phyloP scores from a whole-genome alignment of 2,797 vertebrate genomes.

The Chloroceryle amazona region DNA sequence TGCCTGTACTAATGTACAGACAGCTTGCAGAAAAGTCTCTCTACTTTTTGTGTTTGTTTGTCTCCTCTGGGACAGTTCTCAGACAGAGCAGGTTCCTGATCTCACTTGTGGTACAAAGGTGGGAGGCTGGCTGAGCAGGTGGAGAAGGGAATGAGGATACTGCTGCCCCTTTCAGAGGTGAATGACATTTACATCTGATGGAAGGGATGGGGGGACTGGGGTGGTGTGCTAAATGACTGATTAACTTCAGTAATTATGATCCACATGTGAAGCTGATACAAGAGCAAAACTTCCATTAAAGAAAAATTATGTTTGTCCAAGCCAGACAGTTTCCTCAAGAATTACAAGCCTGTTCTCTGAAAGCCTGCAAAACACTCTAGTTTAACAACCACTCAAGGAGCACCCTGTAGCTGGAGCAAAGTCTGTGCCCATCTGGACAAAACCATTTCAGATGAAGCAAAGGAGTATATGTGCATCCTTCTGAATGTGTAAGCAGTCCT shows the following conservation, averaged over 20 bases:
- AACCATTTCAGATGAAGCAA: neutral
- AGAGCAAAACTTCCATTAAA: neutral
- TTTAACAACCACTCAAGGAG: neutral
- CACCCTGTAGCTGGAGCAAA: neutral
- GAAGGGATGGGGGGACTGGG: neutral
- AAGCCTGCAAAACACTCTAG: neutral
- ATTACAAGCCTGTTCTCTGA: neutral
- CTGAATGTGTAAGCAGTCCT: neutral
- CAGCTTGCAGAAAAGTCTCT: neutral
- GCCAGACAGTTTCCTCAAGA: neutral
- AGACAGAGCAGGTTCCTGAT: neutral
- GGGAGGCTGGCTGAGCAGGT: neutral
- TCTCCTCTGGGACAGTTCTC: neutral
- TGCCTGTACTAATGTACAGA: fast-evolving
- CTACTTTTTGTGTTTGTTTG: neutral
- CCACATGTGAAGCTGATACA: neutral
- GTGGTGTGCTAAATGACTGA: too few relatives aligned
- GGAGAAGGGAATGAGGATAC: neutral
- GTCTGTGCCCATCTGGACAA: neutral
- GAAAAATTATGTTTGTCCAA: neutral
- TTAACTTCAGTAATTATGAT: neutral
- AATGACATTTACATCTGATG: neutral
- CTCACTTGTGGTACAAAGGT: neutral
- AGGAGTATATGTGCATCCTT: neutral
- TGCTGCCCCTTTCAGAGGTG: neutral